Base-by-base conservation (phyloP, 2,797 vertebrate genomes). In the Australoheros facetus region DNA sequence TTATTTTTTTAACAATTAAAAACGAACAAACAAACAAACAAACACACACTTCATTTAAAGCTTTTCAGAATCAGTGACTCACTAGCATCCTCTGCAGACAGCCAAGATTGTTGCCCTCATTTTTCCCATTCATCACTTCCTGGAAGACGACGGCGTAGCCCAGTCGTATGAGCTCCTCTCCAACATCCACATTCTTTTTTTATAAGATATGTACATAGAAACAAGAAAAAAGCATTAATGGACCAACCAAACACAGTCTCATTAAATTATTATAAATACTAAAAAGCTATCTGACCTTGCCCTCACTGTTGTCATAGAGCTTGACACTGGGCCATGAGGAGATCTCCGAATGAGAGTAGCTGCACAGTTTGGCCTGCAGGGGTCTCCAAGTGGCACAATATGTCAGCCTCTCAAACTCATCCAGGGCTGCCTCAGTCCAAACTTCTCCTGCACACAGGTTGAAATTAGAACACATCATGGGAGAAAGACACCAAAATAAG, bases 311-410 rank as follows among this genome's bases (percentile, higher is more conserved):
- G 74, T 96, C 95, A 5, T 94, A 97, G 48, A 98, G 95, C 48
- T 93, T 93, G 64, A 98, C 88, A 8, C 89, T 95, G 5, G 97
- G 97, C 96, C 96, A 96, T 5, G 96, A 94, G 1, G 94, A 93
- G 26, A 91, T 59, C 10, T 96, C 96, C 0, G 95, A 93, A 78
- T 96, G 96, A n/a, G 93, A 93, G 54, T 97, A 98, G 86, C 97
- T 97, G 87, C 93, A 96, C 54, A 99, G 94, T 84, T 96, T 97
- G 54, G 97, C 97, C 81, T 96, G 91, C 42, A 99, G 91, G 0
- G 97, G 96, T 19, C 94, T 95, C 97, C 97, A 98, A 14, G 82
- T 76, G 1, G 97, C 96, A 23, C 97, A 98, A 79, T 95, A 85
- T 0, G 96, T 95, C 71, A 99, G 93, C 12, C 53, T 89, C 4